Percentiles rank a stretch among this genome's conserved stretches.
These are phyloP conservation scores for Daboia siamensis DNA, from an alignment of 2,113 vertebrate species.

Conservation along the genomic window DNA sequence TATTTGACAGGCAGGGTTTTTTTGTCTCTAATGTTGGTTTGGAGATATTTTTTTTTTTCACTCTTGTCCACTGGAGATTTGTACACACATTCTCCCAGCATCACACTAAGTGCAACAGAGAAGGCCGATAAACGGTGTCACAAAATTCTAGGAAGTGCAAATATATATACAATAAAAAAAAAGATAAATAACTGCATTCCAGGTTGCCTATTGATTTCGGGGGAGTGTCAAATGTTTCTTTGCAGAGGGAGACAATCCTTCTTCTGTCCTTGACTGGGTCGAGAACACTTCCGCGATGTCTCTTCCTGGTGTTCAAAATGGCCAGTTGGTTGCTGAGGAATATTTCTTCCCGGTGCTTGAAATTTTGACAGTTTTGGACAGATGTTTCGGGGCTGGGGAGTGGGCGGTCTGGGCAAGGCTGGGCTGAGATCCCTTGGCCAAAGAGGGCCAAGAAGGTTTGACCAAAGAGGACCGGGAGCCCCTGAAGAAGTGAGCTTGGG, in stretches of 20 bases:
- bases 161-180: not conserved
- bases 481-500: not conserved
- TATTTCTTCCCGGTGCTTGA: slow-evolving; percentile 10
- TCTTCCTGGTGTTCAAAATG: not conserved
- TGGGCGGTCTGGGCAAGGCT: not conserved
- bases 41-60: not conserved
- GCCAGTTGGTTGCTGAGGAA: not conserved
- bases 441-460: not conserved
- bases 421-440: not conserved
- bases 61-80: not conserved
- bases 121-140: not conserved
- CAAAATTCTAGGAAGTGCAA: not conserved
- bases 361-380: not conserved
- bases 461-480: not conserved
- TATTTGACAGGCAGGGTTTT: not conserved
- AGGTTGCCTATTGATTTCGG: not conserved
- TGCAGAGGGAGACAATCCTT: not conserved
- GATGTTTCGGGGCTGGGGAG: not conserved
- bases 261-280: rapidly evolving
- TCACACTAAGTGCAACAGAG: not conserved
- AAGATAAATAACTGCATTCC: not conserved
- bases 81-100: not conserved
- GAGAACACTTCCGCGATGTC: not conserved
- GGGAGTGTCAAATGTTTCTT: not conserved
- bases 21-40: not conserved